A percentile compares a stretch with the other conserved stretches of the same genome.
These are phyloP conservation scores for Latrodectus geometricus DNA, from an alignment of 1,140 invertebrate species.

Conservation along the genomic window DNA sequence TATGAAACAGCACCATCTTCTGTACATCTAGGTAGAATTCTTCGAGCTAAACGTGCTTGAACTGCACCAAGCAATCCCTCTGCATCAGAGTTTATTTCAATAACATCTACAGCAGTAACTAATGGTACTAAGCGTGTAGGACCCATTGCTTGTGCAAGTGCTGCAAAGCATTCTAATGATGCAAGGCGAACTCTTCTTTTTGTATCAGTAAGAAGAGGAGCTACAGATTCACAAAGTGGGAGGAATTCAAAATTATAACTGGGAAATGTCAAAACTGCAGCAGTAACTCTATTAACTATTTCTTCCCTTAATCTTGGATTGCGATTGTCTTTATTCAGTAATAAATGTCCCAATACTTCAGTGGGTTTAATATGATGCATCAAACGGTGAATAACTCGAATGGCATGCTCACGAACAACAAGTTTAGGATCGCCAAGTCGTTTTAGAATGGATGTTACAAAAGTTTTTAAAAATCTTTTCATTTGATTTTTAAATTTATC, in stretches of 20 bases:
- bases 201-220: slow-evolving; percentile 76
- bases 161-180: slow-evolving; percentile 82
- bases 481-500: slow-evolving; percentile 60
- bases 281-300: slow-evolving; percentile 81
- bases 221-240: slow-evolving; percentile 73
- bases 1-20: slow-evolving; percentile 64
- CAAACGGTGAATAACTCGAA: slow-evolving; percentile 75
- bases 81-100: slow-evolving; percentile 68
- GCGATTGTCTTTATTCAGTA: slow-evolving; percentile 76
- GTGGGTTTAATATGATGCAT: slow-evolving; percentile 77
- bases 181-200: slow-evolving; percentile 82
- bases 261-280: slow-evolving; percentile 81
- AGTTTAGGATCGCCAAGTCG: slow-evolving; percentile 72
- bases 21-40: slow-evolving; percentile 62
- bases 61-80: slow-evolving; percentile 69
- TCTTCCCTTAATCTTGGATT: slow-evolving; percentile 82
- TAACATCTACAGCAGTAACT: slow-evolving; percentile 67
- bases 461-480: slow-evolving; percentile 44
- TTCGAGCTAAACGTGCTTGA: slow-evolving; percentile 75
- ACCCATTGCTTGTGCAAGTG: slow-evolving; percentile 80
- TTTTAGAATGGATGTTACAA: slow-evolving; percentile 46
- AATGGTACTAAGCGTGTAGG: slow-evolving; percentile 69
- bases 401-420: slow-evolving; percentile 69
- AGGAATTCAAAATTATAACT: slow-evolving; percentile 82
- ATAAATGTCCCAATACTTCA: slow-evolving; percentile 75